Evolutionary conservation across 2,797 vertebrate species (phyloP).

Genomic region (Pseudotriccus pelzelni): DNA sequence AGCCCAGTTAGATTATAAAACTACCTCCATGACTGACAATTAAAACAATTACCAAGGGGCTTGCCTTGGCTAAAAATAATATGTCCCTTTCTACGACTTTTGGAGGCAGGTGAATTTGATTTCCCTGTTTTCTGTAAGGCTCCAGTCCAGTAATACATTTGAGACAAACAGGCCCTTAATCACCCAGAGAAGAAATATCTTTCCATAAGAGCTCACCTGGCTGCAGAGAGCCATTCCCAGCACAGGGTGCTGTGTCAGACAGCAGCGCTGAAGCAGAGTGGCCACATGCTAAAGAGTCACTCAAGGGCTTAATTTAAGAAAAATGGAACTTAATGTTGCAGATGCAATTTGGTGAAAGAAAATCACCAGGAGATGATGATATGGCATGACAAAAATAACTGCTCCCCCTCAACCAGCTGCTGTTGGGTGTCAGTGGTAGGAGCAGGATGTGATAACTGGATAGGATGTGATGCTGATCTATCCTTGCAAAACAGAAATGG

Average conservation of each 20-base stretch:
- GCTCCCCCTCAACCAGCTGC: background rate
- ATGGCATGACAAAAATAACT: background rate
- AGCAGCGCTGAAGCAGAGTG: background rate
- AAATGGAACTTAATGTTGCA: background rate
- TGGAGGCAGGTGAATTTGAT: background rate
- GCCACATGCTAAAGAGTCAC: background rate
- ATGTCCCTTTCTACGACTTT: background rate
- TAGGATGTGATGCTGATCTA: background rate
- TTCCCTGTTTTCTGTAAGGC: background rate
- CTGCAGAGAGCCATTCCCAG: background rate
- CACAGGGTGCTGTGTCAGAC: background rate
- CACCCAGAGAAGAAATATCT: background rate
- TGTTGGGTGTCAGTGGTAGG: background rate
- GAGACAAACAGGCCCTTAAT: slow-evolving; percentile 1
- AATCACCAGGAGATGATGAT: background rate
- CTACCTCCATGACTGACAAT: background rate
- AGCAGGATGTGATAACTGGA: background rate
- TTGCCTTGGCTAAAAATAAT: background rate
- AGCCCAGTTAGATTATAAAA: slow-evolving; percentile 8
- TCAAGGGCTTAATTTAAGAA: background rate
- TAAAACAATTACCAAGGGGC: background rate
- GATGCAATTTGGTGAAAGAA: background rate
- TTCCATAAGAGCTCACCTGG: background rate
- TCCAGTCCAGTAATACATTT: background rate
- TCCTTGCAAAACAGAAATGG: background rate